Base-by-base conservation (phyloP, 1,140 invertebrate species). In the Drosophila leontia region DNA sequence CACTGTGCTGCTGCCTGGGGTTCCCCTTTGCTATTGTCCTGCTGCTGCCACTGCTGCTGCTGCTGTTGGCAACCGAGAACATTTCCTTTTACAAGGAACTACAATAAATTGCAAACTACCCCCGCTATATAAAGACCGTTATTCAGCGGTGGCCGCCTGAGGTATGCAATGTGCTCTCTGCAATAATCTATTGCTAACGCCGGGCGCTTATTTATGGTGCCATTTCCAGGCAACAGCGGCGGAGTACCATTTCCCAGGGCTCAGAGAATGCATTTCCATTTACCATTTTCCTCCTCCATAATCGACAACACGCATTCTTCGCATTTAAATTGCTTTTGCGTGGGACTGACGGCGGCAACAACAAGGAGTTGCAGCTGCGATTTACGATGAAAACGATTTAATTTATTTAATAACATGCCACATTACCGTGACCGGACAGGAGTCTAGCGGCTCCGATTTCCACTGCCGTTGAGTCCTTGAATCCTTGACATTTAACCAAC, bases 271-370 rank as follows among this genome's bases (percentile, higher is more conserved):
- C 75, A 82, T 60, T 67, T 70, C 50, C 39, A 68, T 37, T 53
- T 26, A 42, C 48, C 42, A 56, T 26, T 37, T 64, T 44, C 48
- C 59, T 29, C 32, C 41, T 19, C 51, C 53, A 59, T 62, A 78
- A 78, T 77, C 75, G 75, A 78, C 64, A 78, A 71, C 80, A 88
- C 68, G 81, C 74, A 90, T 87, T 87, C 69, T 55, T 68, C 75
- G 80, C 77, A 87, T 88, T 87, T 87, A 87, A 87, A 87, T 87
- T 90, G 85, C 85, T 90, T 81, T 87, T 69, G 80, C 84, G 84
- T 87, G 83, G 80, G 76, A 56, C 83, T 71, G 84, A 80, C 47
- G 63, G 58, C 60, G 47, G 61, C 48, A 56, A 56, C 37, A 61
- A 15, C 47, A 64, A 17, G 35, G 17, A 44, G 26, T 67, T 78